Evolutionary conservation across 2,888 invertebrate genomes (phyloP), one percentile per base, ranked within the genome.

Genomic region (Tachina grossa): DNA sequence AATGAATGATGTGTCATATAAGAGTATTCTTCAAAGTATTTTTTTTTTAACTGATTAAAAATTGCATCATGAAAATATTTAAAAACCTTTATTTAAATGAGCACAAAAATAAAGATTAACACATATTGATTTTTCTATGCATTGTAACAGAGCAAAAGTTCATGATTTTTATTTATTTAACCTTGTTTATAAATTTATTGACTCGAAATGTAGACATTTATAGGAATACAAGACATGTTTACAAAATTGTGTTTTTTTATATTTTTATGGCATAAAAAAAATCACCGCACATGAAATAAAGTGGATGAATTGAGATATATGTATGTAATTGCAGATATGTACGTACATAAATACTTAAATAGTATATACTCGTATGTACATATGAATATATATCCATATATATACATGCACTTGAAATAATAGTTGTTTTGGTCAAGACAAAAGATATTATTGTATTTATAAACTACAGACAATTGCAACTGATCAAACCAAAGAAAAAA

Each of bases 151-250:
- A 83, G 63, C 80, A 55, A 84, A 72, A 86, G 87, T 87, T 87
- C 88, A 87, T 84, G 87, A 87, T 87, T 86, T n/a, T 87, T 77
- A 77, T 77, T 81, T 65, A 61, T 83, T 86, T 85, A 82, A 87
- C 88, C 88, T 88, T 87, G 87, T 81, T 82, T 84, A 49, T 9
- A 45, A 74, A 85, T 78, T 76, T 81, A 81, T 85, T 81, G 81
- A 74, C 77, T 82, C 43, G 19, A 31, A 68, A 31, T 74, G 49
- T 74, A 74, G 80, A 61, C 57, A 57, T 77, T 82, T 68, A 65
- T 77, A 49, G 61, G 31, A 81, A 66, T 16, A 43, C 59, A 80
- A 81, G 74, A 74, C 80, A 66, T 68, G 74, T 74, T 81, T 74
- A 57, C 47, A 63, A 61, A 49, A 68, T 10, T 22, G 19, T 57